These are phyloP conservation scores for Pristionchus fissidentatus DNA, from an alignment of 2,888 invertebrate species.

Conservation along the genomic window DNA sequence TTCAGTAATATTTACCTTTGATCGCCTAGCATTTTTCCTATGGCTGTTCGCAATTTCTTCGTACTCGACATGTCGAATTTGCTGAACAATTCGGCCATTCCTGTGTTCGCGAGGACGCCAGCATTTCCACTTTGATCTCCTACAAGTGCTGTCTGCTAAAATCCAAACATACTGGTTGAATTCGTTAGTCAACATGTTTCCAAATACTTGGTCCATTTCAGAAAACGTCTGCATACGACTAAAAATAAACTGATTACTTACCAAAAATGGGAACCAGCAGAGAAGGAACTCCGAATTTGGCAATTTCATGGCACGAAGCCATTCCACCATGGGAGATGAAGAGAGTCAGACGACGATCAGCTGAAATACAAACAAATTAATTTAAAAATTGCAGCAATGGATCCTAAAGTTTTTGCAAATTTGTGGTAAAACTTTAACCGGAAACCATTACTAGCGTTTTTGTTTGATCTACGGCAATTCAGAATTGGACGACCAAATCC, in stretches of 20 bases:
- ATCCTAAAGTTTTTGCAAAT: neutral
- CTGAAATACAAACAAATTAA: neutral
- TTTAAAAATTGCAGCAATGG: neutral
- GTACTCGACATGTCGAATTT: neutral
- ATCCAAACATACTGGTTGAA: no score
- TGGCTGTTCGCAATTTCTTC: neutral
- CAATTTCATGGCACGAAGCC: constrained; percentile 34
- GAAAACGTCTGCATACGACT: neutral
- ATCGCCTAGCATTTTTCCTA: constrained; percentile 17
- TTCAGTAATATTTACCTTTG: neutral
- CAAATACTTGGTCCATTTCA: neutral
- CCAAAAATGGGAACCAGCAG: constrained; percentile 18
- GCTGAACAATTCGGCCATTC: neutral
- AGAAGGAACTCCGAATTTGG: neutral
- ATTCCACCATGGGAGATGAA: constrained; percentile 45
- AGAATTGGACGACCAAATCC: no score
- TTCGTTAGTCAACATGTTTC: no score
- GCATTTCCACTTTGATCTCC: constrained; percentile 23
- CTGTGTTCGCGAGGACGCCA: neutral
- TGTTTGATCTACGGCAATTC: no score
- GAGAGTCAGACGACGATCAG: neutral
- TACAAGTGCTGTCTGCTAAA: no score
- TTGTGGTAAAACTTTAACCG: neutral
- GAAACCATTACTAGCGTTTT: neutral
- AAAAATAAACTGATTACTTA: neutral